phyloP scores from a whole-genome alignment of 1,140 invertebrate genomes.

The Papilio aristodemus region DNA sequence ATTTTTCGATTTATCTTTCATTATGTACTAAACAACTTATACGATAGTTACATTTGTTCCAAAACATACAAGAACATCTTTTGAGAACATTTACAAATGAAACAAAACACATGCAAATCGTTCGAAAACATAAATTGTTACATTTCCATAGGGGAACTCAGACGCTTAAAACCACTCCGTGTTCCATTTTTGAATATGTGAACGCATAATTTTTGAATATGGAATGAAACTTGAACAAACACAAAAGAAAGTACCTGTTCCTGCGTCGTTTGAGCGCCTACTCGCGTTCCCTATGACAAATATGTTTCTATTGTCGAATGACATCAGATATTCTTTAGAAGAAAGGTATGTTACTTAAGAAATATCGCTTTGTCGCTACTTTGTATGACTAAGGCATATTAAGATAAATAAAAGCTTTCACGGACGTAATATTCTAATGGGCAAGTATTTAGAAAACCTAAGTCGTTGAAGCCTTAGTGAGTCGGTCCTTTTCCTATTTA shows the following conservation, averaged over 20 bases:
- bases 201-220: conserved; percentile 67
- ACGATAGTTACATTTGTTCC: too few relatives aligned
- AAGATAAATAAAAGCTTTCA: conserved; percentile 19
- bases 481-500: background rate
- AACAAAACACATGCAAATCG: conserved; percentile 45
- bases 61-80: background rate
- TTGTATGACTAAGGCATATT: conserved; percentile 32
- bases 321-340: conserved; percentile 52
- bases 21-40: too few relatives aligned
- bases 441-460: background rate
- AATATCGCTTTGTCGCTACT: conserved; percentile 37
- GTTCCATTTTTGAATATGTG: conserved; percentile 58
- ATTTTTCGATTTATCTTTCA: too few relatives aligned
- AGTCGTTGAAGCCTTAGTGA: background rate
- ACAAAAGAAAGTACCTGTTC: conserved; percentile 57
- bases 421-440: background rate
- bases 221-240: conserved; percentile 59
- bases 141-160: conserved; percentile 55
- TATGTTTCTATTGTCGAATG: conserved; percentile 60
- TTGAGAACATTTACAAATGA: background rate
- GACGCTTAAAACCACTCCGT: conserved; percentile 50
- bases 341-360: conserved; percentile 47
- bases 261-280: conserved; percentile 59
- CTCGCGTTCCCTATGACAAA: conserved; percentile 57
- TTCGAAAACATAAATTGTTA: conserved; percentile 53